phyloP scores from a whole-genome alignment of 2,888 invertebrate species.

The Trichogramma dendrolimi region DNA sequence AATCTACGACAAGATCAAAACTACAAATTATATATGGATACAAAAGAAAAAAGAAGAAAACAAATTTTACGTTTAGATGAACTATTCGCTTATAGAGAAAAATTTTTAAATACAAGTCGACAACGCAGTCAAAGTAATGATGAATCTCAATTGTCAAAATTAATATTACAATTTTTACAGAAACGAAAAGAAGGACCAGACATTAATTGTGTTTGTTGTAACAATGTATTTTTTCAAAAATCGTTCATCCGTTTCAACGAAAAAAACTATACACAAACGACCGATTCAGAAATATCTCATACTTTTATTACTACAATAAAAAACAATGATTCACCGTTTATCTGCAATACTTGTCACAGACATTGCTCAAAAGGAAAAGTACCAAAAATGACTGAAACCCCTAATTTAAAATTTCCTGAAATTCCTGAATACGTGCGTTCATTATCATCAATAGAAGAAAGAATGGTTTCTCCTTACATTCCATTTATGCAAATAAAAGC shows the following conservation, averaged over 20 bases:
- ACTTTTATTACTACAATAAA: constrained; percentile 6
- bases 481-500: constrained; percentile 45
- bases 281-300: not conserved
- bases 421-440: constrained; percentile 32
- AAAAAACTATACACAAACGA: not conserved
- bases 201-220: constrained; percentile 13
- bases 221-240: constrained; percentile 12
- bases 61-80: too few species aligned
- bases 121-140: not conserved
- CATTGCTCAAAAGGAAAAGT: not conserved
- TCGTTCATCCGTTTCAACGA: not conserved
- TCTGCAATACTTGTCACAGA: constrained; percentile 5
- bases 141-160: too few species aligned
- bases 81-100: too few species aligned
- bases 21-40: too few species aligned
- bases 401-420: constrained; percentile 28
- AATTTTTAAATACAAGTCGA: too few species aligned
- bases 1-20: too few species aligned
- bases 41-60: too few species aligned
- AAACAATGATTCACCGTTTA: constrained; percentile 6
- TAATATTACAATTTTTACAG: not conserved
- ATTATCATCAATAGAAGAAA: constrained; percentile 40
- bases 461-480: constrained; percentile 41
- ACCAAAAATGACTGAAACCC: constrained; percentile 20
- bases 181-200: constrained; percentile 14